These are phyloP conservation scores for Microcebus jonahi DNA, from an alignment of 2,113 vertebrate genomes.

Conservation along the genomic window DNA sequence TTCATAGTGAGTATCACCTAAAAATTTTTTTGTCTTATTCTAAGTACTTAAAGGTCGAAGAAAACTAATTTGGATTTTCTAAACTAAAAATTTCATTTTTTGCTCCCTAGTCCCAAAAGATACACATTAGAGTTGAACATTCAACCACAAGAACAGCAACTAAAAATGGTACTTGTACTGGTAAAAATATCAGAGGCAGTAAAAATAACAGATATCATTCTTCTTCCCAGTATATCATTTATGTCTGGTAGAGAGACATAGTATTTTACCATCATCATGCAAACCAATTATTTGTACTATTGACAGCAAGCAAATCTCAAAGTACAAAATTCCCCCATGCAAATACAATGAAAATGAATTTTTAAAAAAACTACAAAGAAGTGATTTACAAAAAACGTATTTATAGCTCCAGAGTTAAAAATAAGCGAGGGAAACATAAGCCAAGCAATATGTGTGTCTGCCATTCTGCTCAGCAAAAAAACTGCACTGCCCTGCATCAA, in stretches of 20 bases:
- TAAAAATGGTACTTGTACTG: slow-evolving; percentile 38
- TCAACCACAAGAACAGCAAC: slow-evolving; percentile 46
- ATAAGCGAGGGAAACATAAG: slow-evolving; percentile 65
- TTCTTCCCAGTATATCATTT: not conserved
- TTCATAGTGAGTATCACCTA: not conserved
- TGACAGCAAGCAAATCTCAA: slow-evolving; percentile 43
- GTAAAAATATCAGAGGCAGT: slow-evolving; percentile 52
- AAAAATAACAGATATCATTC: slow-evolving; percentile 51
- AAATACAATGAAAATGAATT: slow-evolving; percentile 59
- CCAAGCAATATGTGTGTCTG: slow-evolving; percentile 69
- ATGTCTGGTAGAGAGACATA: not conserved
- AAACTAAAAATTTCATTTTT: slow-evolving; percentile 53
- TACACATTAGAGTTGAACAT: slow-evolving; percentile 21
- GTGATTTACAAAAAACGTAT: slow-evolving; percentile 60
- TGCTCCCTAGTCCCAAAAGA: slow-evolving; percentile 19
- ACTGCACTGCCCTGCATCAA: not conserved
- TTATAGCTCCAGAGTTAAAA: slow-evolving; percentile 46
- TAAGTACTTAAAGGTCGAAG: slow-evolving; percentile 1
- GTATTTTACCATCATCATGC: not conserved
- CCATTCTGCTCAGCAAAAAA: slow-evolving; percentile 75
- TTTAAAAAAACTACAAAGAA: slow-evolving; percentile 50
- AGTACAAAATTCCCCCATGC: slow-evolving; percentile 7
- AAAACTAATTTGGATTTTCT: slow-evolving; percentile 44
- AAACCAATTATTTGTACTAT: slow-evolving; percentile 7
- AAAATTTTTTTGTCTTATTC: not conserved